Percentiles rank a stretch among this genome's conserved stretches.
phyloP scores from a whole-genome alignment of 2,888 invertebrate genomes.

The Willowsia nigromaculata region DNA sequence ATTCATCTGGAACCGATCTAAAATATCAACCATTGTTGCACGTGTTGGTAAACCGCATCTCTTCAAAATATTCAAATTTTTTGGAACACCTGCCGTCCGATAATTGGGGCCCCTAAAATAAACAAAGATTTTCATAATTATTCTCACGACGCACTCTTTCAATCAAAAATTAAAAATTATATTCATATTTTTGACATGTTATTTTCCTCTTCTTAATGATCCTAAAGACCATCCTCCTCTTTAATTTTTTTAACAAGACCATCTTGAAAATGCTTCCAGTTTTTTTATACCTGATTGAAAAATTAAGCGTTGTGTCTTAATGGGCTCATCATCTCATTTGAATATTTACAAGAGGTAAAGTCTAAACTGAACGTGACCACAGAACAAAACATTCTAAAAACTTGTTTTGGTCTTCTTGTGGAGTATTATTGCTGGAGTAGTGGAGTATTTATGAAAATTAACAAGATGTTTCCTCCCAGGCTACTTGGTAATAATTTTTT shows the following conservation, averaged over 20 bases:
- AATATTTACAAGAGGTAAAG: not conserved
- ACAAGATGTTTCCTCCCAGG: conserved; percentile 14
- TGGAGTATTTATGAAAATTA: conserved; percentile 7
- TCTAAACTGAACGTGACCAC: conserved; percentile 7
- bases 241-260: not conserved
- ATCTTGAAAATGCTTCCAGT: not conserved
- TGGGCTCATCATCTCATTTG: conserved; percentile 60
- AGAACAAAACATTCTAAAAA: too few relatives aligned
- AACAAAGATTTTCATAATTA: not conserved
- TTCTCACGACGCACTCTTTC: not conserved
- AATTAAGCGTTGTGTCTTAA: conserved; percentile 61
- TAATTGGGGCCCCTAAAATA: not conserved
- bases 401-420: not conserved
- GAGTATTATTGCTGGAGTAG: not conserved
- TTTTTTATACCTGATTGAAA: conserved; percentile 38
- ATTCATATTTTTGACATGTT: not conserved
- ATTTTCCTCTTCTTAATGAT: not conserved
- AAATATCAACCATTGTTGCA: not conserved
- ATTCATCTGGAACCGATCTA: not conserved
- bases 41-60: too few relatives aligned
- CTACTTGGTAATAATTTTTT: conserved; percentile 12
- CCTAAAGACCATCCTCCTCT: not conserved
- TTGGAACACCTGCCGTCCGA: not conserved
- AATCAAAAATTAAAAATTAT: not conserved
- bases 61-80: too few relatives aligned